Percentiles rank a stretch among this genome's conserved stretches.
Conservation (phyloP, 2,113 vertebrate species). For the Sander vitreus region DNA sequence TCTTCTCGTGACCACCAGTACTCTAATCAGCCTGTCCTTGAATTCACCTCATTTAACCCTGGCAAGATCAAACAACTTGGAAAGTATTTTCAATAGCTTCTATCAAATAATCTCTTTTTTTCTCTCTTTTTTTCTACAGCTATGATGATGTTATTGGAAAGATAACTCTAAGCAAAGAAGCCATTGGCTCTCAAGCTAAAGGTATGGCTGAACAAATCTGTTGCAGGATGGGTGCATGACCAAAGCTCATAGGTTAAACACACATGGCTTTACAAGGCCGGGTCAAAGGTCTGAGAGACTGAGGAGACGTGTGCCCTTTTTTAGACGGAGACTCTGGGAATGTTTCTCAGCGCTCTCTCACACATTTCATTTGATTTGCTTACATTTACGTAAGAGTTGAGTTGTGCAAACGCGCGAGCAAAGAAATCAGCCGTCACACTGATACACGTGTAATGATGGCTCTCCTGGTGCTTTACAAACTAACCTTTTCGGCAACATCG, state of each 20-base stretch:
- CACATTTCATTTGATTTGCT: constrained; percentile 23
- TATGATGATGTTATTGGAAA: constrained; percentile 93
- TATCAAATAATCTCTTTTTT: constrained; percentile 17
- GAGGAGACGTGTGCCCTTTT: constrained; percentile 18
- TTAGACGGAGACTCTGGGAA: constrained; percentile 63
- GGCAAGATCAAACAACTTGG: constrained; percentile 3
- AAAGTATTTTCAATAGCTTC: neutral
- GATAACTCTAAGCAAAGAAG: constrained; percentile 88
- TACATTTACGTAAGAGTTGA: neutral
- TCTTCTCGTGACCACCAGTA: constrained; percentile 22
- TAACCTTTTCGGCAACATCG: neutral
- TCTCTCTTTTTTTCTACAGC: constrained; percentile 72
- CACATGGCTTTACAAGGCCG: constrained; percentile 32
- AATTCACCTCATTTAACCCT: neutral
- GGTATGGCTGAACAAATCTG: constrained; percentile 78
- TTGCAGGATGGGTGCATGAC: constrained; percentile 17
- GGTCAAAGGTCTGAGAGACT: constrained; percentile 52
- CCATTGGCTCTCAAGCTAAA: constrained; percentile 85
- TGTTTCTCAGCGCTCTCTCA: constrained; percentile 20
- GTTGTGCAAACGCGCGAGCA: neutral
- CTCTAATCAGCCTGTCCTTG: constrained; percentile 3
- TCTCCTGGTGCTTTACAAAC: constrained; percentile 13
- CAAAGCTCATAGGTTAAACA: constrained; percentile 65
- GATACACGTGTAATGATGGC: neutral
- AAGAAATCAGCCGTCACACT: neutral